These are phyloP conservation scores for Monoplex corrugatus DNA, from an alignment of 2,888 invertebrate genomes.

Conservation along the genomic window DNA sequence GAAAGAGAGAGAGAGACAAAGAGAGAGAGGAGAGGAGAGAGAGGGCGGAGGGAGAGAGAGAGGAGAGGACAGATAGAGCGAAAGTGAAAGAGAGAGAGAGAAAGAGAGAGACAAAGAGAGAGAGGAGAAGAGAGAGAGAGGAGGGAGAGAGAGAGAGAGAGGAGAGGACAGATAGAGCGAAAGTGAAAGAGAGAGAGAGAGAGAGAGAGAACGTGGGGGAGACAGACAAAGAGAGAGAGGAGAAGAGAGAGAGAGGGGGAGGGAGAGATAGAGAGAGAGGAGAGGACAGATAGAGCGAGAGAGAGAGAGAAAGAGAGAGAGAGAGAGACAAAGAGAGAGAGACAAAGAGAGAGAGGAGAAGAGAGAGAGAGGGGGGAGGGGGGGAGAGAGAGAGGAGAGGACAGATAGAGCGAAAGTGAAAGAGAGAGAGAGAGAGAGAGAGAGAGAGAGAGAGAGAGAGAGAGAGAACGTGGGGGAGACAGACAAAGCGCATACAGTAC, in stretches of 20 bases:
- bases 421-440: no score
- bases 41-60: neutral
- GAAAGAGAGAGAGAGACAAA: neutral
- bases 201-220: neutral
- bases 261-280: neutral
- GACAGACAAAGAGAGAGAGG: neutral
- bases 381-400: neutral
- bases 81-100: neutral
- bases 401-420: no score
- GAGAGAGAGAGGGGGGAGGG: no score
- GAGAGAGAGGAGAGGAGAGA: no score
- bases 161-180: neutral
- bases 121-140: neutral
- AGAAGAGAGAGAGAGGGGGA: neutral
- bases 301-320: conserved; percentile 11
- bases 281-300: neutral
- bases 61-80: neutral
- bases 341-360: no score
- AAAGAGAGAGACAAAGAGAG: neutral
- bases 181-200: conserved; percentile 6
- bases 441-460: no score
- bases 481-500: no score
- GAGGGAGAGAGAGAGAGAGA: neutral
- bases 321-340: neutral
- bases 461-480: no score